A percentile compares a stretch with the other conserved stretches of the same genome.
phyloP scores from a whole-genome alignment of 2,797 vertebrate genomes.

The Hafferia zeledoni region DNA sequence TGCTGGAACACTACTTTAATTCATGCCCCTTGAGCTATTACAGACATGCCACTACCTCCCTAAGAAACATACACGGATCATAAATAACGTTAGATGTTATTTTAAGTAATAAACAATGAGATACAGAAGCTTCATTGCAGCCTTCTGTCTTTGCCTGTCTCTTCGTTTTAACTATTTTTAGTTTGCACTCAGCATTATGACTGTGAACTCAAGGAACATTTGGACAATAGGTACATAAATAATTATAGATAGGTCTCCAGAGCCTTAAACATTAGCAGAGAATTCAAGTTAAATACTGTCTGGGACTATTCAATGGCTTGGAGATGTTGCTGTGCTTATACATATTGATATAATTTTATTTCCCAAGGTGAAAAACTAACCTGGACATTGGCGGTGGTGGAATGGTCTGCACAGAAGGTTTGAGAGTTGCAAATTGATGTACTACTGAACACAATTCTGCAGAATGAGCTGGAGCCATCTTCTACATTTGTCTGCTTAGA shows the following conservation, averaged over 20 bases:
- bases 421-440: not conserved
- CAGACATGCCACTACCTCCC: conserved; percentile 38
- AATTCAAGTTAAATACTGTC: conserved; percentile 9
- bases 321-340: not conserved
- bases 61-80: conserved; percentile 30
- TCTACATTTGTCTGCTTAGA: not conserved
- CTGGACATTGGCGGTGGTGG: not conserved
- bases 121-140: conserved; percentile 50
- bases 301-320: not conserved
- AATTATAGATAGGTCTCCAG: conserved; percentile 42
- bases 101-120: conserved; percentile 59
- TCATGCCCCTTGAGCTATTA: conserved; percentile 45
- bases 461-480: not conserved
- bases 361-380: not conserved
- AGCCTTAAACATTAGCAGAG: conserved; percentile 7
- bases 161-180: conserved; percentile 48
- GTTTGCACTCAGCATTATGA: conserved; percentile 12
- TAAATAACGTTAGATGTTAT: conserved; percentile 67
- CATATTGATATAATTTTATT: not conserved
- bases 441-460: not conserved
- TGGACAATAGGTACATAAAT: conserved; percentile 48
- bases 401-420: not conserved
- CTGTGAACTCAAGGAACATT: conserved; percentile 40
- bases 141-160: conserved; percentile 43
- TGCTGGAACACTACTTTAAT: conserved; percentile 31